phyloP scores from a whole-genome alignment of 2,888 invertebrate species.

The Cosmopolites sordidus region DNA sequence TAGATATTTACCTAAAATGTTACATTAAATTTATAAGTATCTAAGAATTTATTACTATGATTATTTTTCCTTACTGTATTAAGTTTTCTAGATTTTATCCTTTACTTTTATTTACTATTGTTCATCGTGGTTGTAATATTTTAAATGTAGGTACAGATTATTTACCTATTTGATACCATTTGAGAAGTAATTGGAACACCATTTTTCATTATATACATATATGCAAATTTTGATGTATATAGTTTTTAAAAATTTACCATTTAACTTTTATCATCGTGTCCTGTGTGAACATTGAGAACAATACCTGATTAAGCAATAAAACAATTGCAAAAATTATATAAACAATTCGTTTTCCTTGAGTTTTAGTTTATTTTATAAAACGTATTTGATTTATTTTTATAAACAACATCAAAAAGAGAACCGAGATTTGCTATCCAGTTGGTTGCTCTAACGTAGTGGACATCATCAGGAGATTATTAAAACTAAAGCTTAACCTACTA shows the following conservation, averaged over 20 bases:
- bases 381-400: not conserved
- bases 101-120: not conserved
- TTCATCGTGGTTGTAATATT: not conserved
- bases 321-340: slow-evolving; percentile 7
- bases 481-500: too few species aligned
- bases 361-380: not conserved
- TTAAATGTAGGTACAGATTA: too few species aligned
- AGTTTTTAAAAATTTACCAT: slow-evolving; percentile 10
- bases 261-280: slow-evolving; percentile 12
- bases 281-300: slow-evolving; percentile 10
- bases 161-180: not conserved
- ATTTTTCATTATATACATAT: slow-evolving; percentile 9
- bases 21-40: not conserved
- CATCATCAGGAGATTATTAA: too few species aligned
- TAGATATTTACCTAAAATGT: not conserved
- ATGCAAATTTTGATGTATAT: slow-evolving; percentile 8
- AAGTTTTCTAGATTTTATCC: not conserved
- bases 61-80: not conserved
- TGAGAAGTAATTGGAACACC: slow-evolving; percentile 8
- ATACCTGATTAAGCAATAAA: slow-evolving; percentile 13
- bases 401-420: not conserved
- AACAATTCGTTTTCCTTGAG: not conserved
- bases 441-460: too few species aligned
- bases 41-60: not conserved
- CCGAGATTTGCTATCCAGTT: too few species aligned